Conservation (phyloP, 2,888 invertebrate species). For the Anagyrus pseudococci region DNA sequence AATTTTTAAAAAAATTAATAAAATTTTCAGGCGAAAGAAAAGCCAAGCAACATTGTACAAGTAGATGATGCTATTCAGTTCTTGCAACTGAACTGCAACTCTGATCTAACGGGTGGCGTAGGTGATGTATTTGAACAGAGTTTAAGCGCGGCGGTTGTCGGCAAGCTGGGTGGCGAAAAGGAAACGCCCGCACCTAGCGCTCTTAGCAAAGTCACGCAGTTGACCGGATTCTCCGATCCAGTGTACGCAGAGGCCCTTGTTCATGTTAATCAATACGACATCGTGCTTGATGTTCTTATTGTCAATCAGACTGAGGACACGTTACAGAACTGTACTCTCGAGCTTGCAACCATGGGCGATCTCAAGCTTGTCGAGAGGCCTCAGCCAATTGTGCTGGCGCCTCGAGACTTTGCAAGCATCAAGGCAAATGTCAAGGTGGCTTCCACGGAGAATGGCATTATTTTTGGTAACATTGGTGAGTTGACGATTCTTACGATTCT, state of each 20-base stretch:
- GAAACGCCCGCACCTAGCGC: constrained; percentile 68
- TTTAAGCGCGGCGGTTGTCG: constrained; percentile 86
- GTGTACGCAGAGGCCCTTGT: constrained; percentile 99
- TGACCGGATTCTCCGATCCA: constrained; percentile 99
- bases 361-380: constrained; percentile 98
- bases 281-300: constrained; percentile 96
- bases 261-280: constrained; percentile 98
- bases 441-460: constrained; percentile 99
- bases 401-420: constrained; percentile 96
- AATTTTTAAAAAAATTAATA: constrained; percentile 46
- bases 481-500: too few relatives aligned
- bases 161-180: constrained; percentile 62
- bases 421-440: constrained; percentile 99
- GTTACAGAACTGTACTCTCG: constrained; percentile 96
- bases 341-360: constrained; percentile 97
- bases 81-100: constrained; percentile 75
- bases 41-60: constrained; percentile 74
- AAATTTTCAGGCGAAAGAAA: constrained; percentile 70
- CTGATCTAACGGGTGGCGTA: constrained; percentile 68
- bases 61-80: constrained; percentile 88
- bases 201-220: constrained; percentile 85
- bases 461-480: constrained; percentile 96
- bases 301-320: constrained; percentile 99
- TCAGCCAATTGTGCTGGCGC: constrained; percentile 92
- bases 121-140: constrained; percentile 94